A percentile compares a stretch with the other conserved stretches of the same genome.
These are phyloP conservation scores for Sturnus vulgaris DNA, from an alignment of 2,113 vertebrate genomes.

Conservation along the genomic window DNA sequence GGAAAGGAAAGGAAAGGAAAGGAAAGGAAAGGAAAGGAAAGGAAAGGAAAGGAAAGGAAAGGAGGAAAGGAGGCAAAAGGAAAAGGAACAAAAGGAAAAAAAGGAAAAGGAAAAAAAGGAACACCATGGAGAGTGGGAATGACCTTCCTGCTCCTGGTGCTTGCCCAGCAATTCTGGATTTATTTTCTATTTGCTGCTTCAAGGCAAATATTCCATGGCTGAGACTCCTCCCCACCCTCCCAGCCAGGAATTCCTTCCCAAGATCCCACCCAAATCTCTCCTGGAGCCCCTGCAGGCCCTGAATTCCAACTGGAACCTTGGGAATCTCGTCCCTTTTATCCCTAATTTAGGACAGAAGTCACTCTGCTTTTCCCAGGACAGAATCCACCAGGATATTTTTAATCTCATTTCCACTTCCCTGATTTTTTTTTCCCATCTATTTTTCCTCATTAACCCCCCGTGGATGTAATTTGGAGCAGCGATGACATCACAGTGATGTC, in stretches of 20 bases:
- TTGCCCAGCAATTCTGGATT: no score
- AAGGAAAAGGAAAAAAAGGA: no score
- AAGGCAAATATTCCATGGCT: no score
- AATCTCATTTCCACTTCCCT: background rate
- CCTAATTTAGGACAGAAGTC: background rate
- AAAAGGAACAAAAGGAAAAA: no score
- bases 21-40: no score
- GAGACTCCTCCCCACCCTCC: background rate
- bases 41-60: no score
- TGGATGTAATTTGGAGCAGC: background rate
- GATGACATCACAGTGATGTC: background rate
- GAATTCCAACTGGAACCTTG: background rate
- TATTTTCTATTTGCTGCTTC: no score
- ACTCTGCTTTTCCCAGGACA: background rate
- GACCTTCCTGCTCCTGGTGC: no score
- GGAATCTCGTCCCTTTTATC: background rate
- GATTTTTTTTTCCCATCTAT: background rate
- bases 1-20: no score
- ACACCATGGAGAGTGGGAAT: no score
- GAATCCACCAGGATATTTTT: background rate
- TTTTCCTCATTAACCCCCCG: background rate
- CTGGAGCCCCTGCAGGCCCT: background rate
- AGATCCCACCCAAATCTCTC: background rate
- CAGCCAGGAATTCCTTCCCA: background rate
- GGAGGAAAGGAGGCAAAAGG: no score